Base-by-base conservation (phyloP, 2,888 invertebrate species). In the Gonocerus acuteangulatus region DNA sequence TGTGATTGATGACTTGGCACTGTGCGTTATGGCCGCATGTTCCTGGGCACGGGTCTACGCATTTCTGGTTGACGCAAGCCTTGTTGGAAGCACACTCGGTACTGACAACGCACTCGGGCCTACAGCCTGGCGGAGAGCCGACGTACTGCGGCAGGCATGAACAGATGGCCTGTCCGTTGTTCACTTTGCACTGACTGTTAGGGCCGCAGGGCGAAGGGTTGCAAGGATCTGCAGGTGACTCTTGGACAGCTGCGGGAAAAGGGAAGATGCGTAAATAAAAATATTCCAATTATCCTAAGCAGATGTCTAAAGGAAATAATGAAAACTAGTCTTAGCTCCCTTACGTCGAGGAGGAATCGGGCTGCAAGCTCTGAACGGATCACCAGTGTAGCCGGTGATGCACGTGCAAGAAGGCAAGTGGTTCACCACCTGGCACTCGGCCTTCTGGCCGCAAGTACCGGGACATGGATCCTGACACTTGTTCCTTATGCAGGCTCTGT, bases 381-480 rank as follows among this genome's bases (percentile, higher is more conserved):
- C 85, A 65, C 89, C 89, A 15, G 83, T 82, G 71, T 82, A 87
- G 52, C 85, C 85, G 62, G 76, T 73, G 13, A 80, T 74, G 71
- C 89, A 89, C 62, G 78, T 82, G 71, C 88, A 84, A 44, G 79
- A 76, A 61, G 85, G 84, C 69, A 87, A 71, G 74, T 87, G 85
- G 69, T 85, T 86, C 15, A 84, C 77, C n/a, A 86, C 86, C 74
- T 83, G 82, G 71, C 89, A 89, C 48, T 82, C 77, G 18, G 88
- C 85, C 69, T 86, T 85, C 66, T 81, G 78, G 3, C 86, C 87
- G 71, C 89, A 89, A 27, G 82, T 82, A 67, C 87, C 87, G 6
- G 85, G 85, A 69, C 89, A 89, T 18, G 89, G 89, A 74, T 89
- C 85, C 70, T 79, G 77, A 72, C 89, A 89, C 74, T 85, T 86